Conservation (phyloP, 2,888 invertebrate species). For the Lepeophtheirus nordmannii region DNA sequence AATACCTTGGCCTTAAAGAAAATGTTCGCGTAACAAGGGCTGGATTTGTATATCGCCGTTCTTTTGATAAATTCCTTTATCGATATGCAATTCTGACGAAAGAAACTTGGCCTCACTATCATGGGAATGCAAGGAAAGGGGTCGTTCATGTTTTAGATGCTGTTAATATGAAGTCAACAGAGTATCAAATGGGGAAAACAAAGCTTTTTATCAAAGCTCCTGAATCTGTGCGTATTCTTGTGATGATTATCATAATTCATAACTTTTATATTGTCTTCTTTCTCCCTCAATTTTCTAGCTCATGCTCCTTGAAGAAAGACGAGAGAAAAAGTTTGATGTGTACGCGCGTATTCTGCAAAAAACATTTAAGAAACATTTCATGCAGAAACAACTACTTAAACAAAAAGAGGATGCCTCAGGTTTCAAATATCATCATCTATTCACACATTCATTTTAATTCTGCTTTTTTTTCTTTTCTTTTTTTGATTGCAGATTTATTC, state of each 20-base stretch:
- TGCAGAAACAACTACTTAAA: constrained; percentile 42
- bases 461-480: constrained; percentile 19
- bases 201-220: constrained; percentile 54
- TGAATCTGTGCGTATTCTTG: constrained; percentile 40
- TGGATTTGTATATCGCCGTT: constrained; percentile 49
- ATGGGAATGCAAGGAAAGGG: constrained; percentile 42
- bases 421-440: constrained; percentile 26
- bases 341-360: constrained; percentile 50
- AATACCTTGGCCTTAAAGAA: constrained; percentile 50
- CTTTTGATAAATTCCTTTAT: constrained; percentile 46
- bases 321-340: constrained; percentile 49
- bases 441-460: constrained; percentile 15
- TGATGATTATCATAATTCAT: neutral
- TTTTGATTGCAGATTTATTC: constrained; percentile 34
- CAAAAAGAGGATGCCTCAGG: constrained; percentile 43
- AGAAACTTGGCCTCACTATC: constrained; percentile 47
- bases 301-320: constrained; percentile 49
- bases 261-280: neutral
- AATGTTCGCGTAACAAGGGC: constrained; percentile 51
- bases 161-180: constrained; percentile 44
- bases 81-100: constrained; percentile 48
- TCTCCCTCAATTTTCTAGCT: constrained; percentile 37
- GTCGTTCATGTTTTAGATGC: constrained; percentile 43
- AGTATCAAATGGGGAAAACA: constrained; percentile 48
- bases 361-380: constrained; percentile 48